Base-by-base conservation (phyloP, 2,113 vertebrate species). In the Sylvilagus bachmani region DNA sequence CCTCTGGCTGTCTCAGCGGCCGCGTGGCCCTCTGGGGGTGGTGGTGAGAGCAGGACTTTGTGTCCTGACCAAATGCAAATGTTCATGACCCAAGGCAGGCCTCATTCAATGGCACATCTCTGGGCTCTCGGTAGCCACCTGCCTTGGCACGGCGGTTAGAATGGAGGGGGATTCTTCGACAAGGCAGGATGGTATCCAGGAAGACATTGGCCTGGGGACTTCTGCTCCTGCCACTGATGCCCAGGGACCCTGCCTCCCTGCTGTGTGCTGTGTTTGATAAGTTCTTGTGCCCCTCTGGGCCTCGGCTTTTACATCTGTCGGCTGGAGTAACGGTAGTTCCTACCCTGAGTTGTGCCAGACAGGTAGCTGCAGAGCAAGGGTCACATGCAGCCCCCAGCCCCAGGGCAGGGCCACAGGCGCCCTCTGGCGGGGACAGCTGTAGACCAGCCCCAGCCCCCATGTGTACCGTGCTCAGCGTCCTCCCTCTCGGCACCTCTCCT, bases 381-480 rank as follows among this genome's bases (percentile, higher is more conserved):
- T 0, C 12, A 36, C 3, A 0, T 8, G 36, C 33, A 11, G 27
- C 8, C 0, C 49, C 17, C 5, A 2, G 55, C n/a, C 14, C 6
- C 4, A 0, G 0, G 2, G n/a, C 44, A 38, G 51, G 55, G 31
- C 78, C 3, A 0, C 0, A 0, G 27, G 3, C 2, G 14, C n/a
- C 31, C 31, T 27, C 21, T 13, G 53, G 61, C 10, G 38, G 62
- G 61, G 66, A 27, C 70, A 10, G 51, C 31, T 3, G 19, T 22
- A 21, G 53, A 27, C 33, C 69, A 36, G 19, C 17, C 17, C 55
- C 55, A 31, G 74, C 9, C 11, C 14, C 36, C 0, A 75, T 64
- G 33, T 5, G 8, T 10, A 69, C 33, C 44, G 10, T n/a, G 11
- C 29, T 51, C 3, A 5, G 31, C 9, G 67, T 53, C 44, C 27